Evolutionary conservation across 2,888 invertebrate species (phyloP), one percentile per base, ranked within the genome.

Genomic region (Leucozona laternaria): DNA sequence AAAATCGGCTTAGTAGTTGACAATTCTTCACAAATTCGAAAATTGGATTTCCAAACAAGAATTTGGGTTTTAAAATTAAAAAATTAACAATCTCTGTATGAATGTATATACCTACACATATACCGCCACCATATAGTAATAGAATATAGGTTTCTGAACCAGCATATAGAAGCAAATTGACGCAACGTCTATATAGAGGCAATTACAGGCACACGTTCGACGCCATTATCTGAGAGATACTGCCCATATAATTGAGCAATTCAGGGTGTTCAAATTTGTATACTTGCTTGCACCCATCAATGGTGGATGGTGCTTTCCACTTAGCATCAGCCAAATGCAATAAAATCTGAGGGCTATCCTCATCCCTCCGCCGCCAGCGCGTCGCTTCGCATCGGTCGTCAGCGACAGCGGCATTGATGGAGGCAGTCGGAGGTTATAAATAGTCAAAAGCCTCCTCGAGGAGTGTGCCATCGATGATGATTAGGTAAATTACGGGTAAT

Each of bases 211-310:
- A 64, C 86, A 86, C 86, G 86, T 82, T 86, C 82, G 40, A 86
- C 86, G 82, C 86, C 86, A 86, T 86, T 86, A 78, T 86, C 34
- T 45, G 57, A 25, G 50, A 58, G 78, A 78, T 64, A 75, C 70
- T 82, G 70, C 82, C 86, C 86, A 81, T 82, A 86, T 86, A 82
- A 86, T 86, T 86, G 62, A 82, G 78, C 78, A 82, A 82, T 81
- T 57, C 37, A 71, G 58, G 57, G 34, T 73, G 60, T 40, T 79
- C 75, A 75, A 86, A 86, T 86, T 86, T 86, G 86, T 86, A 71
- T 53, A 53, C 11, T 22, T 7, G 0, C 34, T 73, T 86, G 58
- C 53, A 71, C 10, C 60, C 6, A 28, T 6, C 58, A 53, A 75
- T 71, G 64, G 66, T 40, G 78, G 31, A 31, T 53, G 13, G 15